Evolutionary conservation across 2,113 vertebrate genomes (phyloP).

Genomic region (Anhinga rufa): DNA sequence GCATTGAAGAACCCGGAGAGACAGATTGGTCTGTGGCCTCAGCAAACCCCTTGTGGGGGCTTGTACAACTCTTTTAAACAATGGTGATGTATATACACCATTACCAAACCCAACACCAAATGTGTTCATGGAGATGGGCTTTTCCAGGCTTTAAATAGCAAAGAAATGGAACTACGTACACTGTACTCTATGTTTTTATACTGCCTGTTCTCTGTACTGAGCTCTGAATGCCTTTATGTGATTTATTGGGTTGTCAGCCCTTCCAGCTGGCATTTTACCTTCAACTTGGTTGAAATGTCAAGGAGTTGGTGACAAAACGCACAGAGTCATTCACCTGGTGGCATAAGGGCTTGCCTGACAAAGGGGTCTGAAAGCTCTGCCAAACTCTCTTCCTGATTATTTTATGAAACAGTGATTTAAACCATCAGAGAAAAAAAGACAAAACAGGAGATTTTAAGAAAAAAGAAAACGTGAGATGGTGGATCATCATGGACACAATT

Average conservation of each 20-base stretch:
- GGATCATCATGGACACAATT: background rate
- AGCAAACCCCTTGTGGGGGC: background rate
- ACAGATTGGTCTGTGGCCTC: background rate
- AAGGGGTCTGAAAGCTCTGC: background rate
- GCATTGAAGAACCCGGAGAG: background rate
- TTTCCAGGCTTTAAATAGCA: background rate
- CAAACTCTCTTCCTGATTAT: background rate
- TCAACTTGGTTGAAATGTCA: background rate
- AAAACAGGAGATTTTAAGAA: background rate
- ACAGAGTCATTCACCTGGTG: background rate
- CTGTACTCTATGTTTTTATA: fast-evolving
- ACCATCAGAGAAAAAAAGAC: background rate
- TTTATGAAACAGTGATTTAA: background rate
- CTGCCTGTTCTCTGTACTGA: background rate
- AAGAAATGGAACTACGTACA: background rate
- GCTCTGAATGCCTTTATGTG: background rate
- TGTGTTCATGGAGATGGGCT: background rate
- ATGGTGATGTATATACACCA: background rate
- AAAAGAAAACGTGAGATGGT: background rate
- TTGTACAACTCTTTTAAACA: background rate
- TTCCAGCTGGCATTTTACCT: background rate
- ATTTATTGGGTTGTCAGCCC: background rate
- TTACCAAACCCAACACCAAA: background rate
- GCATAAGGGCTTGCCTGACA: background rate
- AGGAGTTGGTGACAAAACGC: background rate